These are phyloP conservation scores for Leptura quadrifasciata DNA, from an alignment of 2,888 invertebrate species.

Conservation along the genomic window DNA sequence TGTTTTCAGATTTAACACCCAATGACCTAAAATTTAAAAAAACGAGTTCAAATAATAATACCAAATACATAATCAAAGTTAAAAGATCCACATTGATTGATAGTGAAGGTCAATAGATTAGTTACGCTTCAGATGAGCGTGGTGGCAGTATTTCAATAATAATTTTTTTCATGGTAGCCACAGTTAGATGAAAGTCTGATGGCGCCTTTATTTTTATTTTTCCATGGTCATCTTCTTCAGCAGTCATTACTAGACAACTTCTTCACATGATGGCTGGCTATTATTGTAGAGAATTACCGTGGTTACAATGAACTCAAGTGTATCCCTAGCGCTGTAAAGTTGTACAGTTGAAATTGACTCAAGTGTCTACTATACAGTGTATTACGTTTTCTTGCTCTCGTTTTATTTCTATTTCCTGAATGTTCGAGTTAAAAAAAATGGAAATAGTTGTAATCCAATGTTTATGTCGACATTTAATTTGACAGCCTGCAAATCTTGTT, in stretches of 20 bases:
- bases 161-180: constrained; percentile 20
- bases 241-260: constrained; percentile 31
- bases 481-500: too few species aligned
- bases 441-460: too few species aligned
- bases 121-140: background rate
- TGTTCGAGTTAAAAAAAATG: too few species aligned
- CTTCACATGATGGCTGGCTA: constrained; percentile 26
- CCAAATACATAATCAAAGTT: background rate
- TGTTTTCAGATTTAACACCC: too few species aligned
- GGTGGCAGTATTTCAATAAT: constrained; percentile 19
- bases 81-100: background rate
- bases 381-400: too few species aligned
- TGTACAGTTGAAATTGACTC: background rate
- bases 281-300: constrained; percentile 20
- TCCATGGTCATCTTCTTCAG: constrained; percentile 27
- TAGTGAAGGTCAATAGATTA: constrained; percentile 11
- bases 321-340: constrained; percentile 1
- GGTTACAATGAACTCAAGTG: background rate
- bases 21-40: background rate
- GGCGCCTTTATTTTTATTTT: constrained; percentile 36
- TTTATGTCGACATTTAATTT: too few species aligned
- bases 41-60: background rate
- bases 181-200: constrained; percentile 23
- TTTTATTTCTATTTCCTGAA: too few species aligned
- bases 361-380: background rate